Conservation (phyloP, 2,797 vertebrate species). For the Moxostoma hubbsi region DNA sequence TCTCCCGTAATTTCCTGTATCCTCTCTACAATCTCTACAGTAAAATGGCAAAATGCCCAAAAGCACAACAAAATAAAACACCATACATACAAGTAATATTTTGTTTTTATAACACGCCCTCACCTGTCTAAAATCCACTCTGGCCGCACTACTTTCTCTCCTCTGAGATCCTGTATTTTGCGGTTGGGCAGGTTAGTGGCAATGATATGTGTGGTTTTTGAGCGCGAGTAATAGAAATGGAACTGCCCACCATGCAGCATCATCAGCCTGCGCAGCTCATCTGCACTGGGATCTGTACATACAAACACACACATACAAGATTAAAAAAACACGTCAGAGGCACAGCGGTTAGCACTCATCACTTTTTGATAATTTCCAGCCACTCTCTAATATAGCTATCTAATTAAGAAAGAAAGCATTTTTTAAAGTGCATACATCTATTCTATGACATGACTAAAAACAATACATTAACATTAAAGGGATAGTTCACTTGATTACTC, state of each 20-base stretch:
- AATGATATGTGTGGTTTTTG: conserved; percentile 97
- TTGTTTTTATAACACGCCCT: conserved; percentile 42
- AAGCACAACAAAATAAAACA: too few relatives aligned
- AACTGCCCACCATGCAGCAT: conserved; percentile 96
- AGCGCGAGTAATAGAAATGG: conserved; percentile 92
- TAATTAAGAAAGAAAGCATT: too few relatives aligned
- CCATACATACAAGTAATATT: not conserved
- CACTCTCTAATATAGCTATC: too few relatives aligned
- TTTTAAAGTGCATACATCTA: too few relatives aligned
- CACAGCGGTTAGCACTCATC: too few relatives aligned
- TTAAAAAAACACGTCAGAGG: not conserved
- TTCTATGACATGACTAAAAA: too few relatives aligned
- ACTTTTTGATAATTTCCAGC: too few relatives aligned
- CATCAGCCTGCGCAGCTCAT: conserved; percentile 93
- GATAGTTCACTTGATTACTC: too few relatives aligned
- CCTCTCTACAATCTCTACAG: too few relatives aligned
- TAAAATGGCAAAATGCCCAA: too few relatives aligned
- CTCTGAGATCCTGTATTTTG: conserved; percentile 93
- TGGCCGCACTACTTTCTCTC: conserved; percentile 92
- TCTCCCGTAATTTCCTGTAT: too few relatives aligned
- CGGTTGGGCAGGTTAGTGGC: conserved; percentile 92
- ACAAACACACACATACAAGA: not conserved
- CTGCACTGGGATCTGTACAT: conserved; percentile 88
- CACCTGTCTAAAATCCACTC: conserved; percentile 98
- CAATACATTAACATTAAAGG: too few relatives aligned